Conservation (phyloP, 2,797 vertebrate genomes). For the Coracias cyanogaster region DNA sequence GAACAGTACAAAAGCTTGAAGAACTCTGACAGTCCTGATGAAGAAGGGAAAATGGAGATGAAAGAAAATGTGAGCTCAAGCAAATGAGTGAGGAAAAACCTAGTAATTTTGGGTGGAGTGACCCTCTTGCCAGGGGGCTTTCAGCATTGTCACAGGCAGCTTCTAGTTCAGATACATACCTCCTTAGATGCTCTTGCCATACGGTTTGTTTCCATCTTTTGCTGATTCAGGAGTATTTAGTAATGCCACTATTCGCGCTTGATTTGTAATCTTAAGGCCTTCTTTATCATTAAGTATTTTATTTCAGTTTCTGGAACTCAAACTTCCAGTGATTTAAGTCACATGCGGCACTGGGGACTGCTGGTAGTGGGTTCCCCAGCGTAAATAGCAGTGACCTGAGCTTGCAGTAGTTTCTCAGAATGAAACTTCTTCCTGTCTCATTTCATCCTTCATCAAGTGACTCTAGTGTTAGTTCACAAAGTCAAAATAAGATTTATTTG, state of each 20-base stretch:
- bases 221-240: background rate
- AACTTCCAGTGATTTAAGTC: background rate
- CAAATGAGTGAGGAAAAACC: background rate
- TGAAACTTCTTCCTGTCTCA: background rate
- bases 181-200: background rate
- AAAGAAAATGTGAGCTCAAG: background rate
- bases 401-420: background rate
- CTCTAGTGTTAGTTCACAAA: background rate
- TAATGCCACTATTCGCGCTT: background rate
- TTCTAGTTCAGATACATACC: background rate
- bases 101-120: background rate
- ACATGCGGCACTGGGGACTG: fast-evolving
- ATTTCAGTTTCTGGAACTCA: background rate
- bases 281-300: background rate
- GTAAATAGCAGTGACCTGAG: background rate
- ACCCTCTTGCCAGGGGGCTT: background rate
- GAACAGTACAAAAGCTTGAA: no score
- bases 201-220: background rate
- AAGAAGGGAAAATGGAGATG: background rate
- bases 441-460: background rate
- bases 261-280: background rate
- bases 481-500: background rate
- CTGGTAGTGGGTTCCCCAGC: background rate
- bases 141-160: background rate
- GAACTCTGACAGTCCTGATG: background rate